A percentile compares a stretch with the other conserved stretches of the same genome.
These are phyloP conservation scores for Gulo gulo DNA, from an alignment of 2,113 vertebrate genomes.

Conservation along the genomic window DNA sequence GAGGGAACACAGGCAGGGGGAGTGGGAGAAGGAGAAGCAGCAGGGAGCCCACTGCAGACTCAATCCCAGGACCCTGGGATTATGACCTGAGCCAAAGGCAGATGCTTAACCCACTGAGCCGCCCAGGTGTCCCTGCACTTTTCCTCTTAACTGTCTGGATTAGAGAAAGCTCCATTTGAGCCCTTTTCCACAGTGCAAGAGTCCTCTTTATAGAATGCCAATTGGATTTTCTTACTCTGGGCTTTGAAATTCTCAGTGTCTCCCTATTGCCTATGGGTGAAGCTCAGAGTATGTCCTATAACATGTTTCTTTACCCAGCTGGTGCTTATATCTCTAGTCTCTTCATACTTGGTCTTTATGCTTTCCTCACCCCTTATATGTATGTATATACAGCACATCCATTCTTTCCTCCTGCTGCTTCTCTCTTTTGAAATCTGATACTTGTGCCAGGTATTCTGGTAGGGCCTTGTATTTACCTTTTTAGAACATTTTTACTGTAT, in stretches of 20 bases:
- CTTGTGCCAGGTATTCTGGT: background rate
- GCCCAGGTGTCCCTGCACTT: background rate
- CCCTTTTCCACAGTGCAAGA: background rate
- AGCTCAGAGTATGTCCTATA: background rate
- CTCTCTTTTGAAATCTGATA: background rate
- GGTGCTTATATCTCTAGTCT: background rate
- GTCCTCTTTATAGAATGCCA: background rate
- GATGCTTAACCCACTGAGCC: no score
- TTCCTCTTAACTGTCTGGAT: background rate
- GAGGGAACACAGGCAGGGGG: no score
- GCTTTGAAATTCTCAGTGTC: background rate
- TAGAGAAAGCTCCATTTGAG: background rate
- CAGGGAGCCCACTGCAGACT: no score
- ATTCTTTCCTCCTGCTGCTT: background rate
- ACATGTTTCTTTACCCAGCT: background rate
- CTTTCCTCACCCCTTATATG: background rate
- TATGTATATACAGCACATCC: background rate
- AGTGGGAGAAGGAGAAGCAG: no score
- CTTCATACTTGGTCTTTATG: background rate
- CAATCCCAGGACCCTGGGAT: no score
- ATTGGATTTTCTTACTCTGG: background rate
- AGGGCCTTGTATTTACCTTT: background rate
- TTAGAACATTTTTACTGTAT: background rate
- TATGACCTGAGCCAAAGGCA: no score
- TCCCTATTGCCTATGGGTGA: background rate